Conservation (phyloP, 2,113 vertebrate genomes). For the Hippolais icterina region DNA sequence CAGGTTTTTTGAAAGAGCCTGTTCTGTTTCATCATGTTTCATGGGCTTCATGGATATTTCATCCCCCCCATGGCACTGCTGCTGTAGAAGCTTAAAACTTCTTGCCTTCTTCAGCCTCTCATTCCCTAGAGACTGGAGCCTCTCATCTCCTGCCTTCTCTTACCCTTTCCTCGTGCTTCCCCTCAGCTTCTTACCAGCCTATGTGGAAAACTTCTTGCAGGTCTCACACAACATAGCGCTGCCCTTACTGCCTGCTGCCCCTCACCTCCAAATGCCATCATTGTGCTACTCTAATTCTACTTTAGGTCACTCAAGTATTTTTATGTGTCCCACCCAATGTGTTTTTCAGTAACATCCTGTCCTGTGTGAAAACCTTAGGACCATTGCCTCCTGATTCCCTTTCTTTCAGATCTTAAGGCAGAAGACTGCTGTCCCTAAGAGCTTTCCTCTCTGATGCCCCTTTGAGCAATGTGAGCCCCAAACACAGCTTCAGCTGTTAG, state of each 20-base stretch:
- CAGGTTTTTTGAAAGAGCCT: background rate
- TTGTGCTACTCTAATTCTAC: background rate
- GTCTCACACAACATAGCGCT: accelerated
- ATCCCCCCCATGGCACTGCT: background rate
- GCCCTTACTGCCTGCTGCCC: background rate
- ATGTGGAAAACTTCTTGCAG: background rate
- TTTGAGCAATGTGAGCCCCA: background rate
- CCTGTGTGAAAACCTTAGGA: background rate
- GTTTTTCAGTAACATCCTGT: background rate
- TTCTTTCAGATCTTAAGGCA: background rate
- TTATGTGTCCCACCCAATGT: background rate
- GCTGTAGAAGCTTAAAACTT: background rate
- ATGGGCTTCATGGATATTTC: background rate
- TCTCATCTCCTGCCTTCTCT: background rate
- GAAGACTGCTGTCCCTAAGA: background rate
- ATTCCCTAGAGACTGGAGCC: background rate
- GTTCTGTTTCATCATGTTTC: background rate
- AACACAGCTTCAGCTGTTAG: background rate
- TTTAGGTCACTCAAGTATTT: background rate
- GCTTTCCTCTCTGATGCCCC: background rate
- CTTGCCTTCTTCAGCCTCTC: background rate
- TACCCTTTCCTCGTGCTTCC: background rate
- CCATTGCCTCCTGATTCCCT: background rate
- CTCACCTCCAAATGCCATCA: background rate
- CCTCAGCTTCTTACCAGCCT: background rate